These are phyloP conservation scores for Rhombomys opimus DNA, from an alignment of 2,113 vertebrate species.

Conservation along the genomic window DNA sequence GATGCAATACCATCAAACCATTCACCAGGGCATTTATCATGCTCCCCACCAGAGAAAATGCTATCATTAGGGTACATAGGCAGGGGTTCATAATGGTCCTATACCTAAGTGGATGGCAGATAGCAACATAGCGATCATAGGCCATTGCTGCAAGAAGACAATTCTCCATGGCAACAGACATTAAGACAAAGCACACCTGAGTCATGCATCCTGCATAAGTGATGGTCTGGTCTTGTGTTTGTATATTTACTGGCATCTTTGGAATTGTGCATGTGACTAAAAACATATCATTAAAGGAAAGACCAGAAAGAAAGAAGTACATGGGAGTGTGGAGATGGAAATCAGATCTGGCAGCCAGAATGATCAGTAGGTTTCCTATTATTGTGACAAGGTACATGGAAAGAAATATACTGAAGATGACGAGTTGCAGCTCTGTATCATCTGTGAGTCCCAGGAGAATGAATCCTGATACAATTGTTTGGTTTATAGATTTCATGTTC, in stretches of 20 bases:
- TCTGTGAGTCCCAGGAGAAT: constrained; percentile 14
- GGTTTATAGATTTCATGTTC: not conserved
- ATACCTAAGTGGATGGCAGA: constrained; percentile 57
- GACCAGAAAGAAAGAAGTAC: not conserved
- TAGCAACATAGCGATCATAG: constrained; percentile 61
- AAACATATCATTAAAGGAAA: not conserved
- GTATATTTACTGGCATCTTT: not conserved
- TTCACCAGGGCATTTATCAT: not conserved
- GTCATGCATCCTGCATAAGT: not conserved
- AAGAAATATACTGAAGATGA: not conserved
- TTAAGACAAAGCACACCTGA: not conserved
- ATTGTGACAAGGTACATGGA: not conserved
- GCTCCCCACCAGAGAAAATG: not conserved
- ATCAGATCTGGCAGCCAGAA: not conserved
- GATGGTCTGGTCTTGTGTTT: not conserved
- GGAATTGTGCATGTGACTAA: not conserved
- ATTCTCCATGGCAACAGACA: not conserved
- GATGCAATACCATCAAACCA: not conserved
- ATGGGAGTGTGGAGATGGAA: not conserved
- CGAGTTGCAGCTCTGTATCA: not conserved
- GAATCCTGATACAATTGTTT: not conserved
- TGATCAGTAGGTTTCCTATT: not conserved
- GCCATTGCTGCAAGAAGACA: constrained; percentile 30
- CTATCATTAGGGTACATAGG: not conserved
- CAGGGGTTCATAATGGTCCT: not conserved